Evolutionary conservation across 2,888 invertebrate species (phyloP).

Genomic region (Tipula unca): DNA sequence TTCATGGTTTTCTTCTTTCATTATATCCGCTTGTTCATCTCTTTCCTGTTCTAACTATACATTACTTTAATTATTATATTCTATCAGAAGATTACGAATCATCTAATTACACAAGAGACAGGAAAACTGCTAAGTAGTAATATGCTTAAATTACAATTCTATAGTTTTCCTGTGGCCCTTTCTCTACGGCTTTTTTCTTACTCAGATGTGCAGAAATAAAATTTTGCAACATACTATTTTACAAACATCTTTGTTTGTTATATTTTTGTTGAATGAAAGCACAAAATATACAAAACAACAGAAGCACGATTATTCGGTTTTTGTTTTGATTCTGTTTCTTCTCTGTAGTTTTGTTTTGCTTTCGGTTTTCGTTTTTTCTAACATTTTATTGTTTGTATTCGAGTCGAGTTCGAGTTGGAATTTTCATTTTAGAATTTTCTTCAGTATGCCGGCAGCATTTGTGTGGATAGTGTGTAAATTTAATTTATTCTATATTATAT

Average conservation of each 20-base stretch:
- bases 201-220: not conserved
- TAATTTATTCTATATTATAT: not conserved
- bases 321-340: conserved; percentile 15
- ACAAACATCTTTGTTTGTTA: not conserved
- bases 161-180: too few species aligned
- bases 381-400: not conserved
- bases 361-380: conserved; percentile 10
- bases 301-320: not conserved
- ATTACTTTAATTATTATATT: too few species aligned
- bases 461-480: not conserved
- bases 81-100: too few species aligned
- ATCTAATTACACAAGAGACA: too few species aligned
- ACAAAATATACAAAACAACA: not conserved
- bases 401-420: not conserved
- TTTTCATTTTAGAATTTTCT: not conserved
- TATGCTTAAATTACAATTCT: too few species aligned
- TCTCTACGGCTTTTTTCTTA: too few species aligned
- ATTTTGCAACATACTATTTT: not conserved
- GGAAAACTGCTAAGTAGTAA: too few species aligned
- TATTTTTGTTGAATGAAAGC: not conserved
- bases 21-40: too few species aligned
- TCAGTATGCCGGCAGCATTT: conserved; percentile 4
- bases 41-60: too few species aligned
- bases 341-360: conserved; percentile 2
- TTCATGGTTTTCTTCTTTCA: too few species aligned